Percentiles rank a stretch among this genome's conserved stretches.
Conservation (phyloP, 2,797 vertebrate species). For the Dipus sagitta region DNA sequence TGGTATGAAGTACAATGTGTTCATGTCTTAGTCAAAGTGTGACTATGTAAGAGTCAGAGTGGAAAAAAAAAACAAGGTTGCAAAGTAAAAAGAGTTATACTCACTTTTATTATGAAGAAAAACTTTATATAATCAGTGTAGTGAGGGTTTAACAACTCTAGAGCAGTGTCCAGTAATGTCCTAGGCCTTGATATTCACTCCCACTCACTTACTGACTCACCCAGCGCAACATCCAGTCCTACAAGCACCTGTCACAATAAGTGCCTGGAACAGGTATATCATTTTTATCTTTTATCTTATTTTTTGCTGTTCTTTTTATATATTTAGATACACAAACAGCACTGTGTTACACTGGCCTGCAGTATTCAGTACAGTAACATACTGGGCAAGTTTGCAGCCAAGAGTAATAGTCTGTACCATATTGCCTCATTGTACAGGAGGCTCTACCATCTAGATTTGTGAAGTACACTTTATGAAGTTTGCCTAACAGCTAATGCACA, state of each 20-base stretch:
- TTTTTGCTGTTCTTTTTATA: not conserved
- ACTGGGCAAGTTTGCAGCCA: not conserved
- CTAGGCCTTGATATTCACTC: not conserved
- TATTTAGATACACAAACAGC: not conserved
- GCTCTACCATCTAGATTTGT: not conserved
- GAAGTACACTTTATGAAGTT: not conserved
- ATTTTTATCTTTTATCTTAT: not conserved
- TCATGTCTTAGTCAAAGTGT: not conserved
- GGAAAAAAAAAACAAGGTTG: not conserved
- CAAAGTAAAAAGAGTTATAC: not conserved
- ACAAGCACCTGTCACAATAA: not conserved
- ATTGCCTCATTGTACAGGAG: not conserved
- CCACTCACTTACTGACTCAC: not conserved
- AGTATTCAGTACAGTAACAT: not conserved
- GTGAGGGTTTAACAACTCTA: not conserved
- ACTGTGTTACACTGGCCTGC: not conserved
- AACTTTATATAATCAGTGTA: not conserved
- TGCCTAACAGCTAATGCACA: not conserved
- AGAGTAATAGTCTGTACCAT: not conserved
- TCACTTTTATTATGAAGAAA: not conserved
- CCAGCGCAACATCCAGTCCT: not conserved
- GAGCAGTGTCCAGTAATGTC: not conserved
- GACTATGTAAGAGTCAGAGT: not conserved
- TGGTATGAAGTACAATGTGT: not conserved
- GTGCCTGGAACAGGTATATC: not conserved